Conservation (phyloP, 2,888 invertebrate species). For the Mactromeris polynyma region DNA sequence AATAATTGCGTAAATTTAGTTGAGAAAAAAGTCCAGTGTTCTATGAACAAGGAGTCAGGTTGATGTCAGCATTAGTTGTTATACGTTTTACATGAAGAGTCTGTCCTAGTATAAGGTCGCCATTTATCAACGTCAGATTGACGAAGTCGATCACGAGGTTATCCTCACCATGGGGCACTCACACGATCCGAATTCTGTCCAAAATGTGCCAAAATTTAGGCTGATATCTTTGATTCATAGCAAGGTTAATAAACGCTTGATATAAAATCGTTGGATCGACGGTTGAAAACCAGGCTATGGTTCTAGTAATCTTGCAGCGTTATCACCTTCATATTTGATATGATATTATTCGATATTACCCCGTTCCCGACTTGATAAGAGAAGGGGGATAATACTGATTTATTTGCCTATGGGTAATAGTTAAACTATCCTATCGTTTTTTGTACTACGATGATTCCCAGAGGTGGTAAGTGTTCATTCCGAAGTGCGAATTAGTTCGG, state of each 20-base stretch:
- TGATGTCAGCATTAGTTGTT: no score
- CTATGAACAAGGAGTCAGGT: no score
- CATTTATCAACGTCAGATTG: background rate
- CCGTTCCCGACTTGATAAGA: background rate
- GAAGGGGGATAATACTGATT: background rate
- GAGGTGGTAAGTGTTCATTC: slow-evolving; percentile 6
- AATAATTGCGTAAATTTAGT: no score
- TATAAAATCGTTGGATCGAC: background rate
- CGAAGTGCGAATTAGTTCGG: background rate
- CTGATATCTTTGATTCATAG: background rate
- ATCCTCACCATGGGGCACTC: background rate
- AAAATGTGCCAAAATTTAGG: background rate
- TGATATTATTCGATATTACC: background rate
- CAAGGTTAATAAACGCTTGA: background rate
- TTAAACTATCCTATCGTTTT: background rate
- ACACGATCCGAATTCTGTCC: background rate
- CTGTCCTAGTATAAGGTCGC: background rate
- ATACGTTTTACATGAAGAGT: no score
- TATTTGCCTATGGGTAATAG: background rate
- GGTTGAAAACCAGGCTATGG: background rate
- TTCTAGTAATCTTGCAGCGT: background rate
- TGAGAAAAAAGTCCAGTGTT: no score
- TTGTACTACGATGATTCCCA: background rate
- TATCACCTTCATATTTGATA: background rate
- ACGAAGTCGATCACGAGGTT: background rate